Percentiles rank a stretch among this genome's conserved stretches.
Conservation (phyloP, 2,888 invertebrate species). For the Protonemura montana region DNA sequence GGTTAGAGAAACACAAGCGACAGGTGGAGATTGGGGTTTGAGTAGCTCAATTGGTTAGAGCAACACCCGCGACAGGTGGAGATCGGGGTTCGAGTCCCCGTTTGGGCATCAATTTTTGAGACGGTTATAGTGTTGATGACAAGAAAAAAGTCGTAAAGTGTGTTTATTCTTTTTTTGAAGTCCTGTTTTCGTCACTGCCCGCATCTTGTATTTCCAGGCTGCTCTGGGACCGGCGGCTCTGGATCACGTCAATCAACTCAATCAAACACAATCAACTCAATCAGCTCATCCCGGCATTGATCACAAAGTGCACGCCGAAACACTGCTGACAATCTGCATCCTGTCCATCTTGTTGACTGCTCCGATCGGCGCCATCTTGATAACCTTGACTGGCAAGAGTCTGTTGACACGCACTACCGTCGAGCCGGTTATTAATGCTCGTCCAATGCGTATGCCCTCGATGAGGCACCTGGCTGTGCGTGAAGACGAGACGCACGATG, state of each 20-base stretch:
- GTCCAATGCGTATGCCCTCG: not conserved
- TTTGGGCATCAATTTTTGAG: no score
- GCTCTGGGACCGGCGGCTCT: constrained; percentile 82
- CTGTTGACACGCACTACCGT: constrained; percentile 56
- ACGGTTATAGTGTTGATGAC: no score
- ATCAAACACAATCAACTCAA: no score
- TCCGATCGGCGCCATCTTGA: constrained; percentile 82
- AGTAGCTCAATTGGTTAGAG: no score
- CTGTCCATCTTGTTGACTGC: constrained; percentile 86
- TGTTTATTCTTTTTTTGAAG: not conserved
- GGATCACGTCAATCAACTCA: constrained; percentile 66
- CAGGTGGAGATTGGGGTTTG: no score
- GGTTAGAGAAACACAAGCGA: no score
- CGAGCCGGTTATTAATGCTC: not conserved
- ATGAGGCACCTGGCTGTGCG: not conserved
- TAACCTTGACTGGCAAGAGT: constrained; percentile 79
- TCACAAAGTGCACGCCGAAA: constrained; percentile 62
- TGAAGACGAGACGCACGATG: not conserved
- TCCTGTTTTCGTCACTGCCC: not conserved
- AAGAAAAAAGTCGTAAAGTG: no score
- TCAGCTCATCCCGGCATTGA: constrained; percentile 53
- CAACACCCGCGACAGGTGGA: no score
- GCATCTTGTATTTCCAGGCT: constrained; percentile 64
- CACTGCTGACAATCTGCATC: constrained; percentile 78
- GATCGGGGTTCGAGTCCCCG: no score